phyloP scores from a whole-genome alignment of 2,888 invertebrate genomes.

The Polyommatus iphigenia region DNA sequence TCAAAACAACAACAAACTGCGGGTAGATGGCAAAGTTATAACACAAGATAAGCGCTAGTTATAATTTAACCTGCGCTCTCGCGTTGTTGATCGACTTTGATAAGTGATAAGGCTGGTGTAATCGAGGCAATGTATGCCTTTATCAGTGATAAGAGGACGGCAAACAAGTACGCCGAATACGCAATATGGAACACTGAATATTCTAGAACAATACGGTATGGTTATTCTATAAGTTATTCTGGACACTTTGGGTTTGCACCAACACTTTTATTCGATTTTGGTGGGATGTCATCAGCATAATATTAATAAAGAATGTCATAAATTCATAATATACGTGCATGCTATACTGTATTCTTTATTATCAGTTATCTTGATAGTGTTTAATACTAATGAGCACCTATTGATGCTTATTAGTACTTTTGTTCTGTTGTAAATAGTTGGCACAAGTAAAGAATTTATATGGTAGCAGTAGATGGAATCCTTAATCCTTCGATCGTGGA shows the following conservation, averaged over 20 bases:
- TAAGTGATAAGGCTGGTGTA: constrained; percentile 66
- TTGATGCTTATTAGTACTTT: background rate
- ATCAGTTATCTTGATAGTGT: background rate
- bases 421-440: background rate
- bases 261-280: background rate
- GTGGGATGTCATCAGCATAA: background rate
- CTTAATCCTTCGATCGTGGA: too few species aligned
- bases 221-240: background rate
- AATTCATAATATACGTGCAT: background rate
- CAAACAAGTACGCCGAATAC: constrained; percentile 65
- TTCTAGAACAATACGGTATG: constrained; percentile 61
- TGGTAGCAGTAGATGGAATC: background rate
- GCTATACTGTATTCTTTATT: background rate
- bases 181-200: constrained; percentile 55
- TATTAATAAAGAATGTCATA: background rate
- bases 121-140: constrained; percentile 72
- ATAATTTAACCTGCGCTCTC: constrained; percentile 38
- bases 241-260: background rate
- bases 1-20: background rate
- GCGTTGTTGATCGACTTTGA: constrained; percentile 64
- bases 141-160: constrained; percentile 71
- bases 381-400: background rate
- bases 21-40: constrained; percentile 37
- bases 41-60: constrained; percentile 22
- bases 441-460: background rate